These are phyloP conservation scores for Toxostoma redivivum DNA, from an alignment of 2,113 vertebrate species.

Conservation along the genomic window DNA sequence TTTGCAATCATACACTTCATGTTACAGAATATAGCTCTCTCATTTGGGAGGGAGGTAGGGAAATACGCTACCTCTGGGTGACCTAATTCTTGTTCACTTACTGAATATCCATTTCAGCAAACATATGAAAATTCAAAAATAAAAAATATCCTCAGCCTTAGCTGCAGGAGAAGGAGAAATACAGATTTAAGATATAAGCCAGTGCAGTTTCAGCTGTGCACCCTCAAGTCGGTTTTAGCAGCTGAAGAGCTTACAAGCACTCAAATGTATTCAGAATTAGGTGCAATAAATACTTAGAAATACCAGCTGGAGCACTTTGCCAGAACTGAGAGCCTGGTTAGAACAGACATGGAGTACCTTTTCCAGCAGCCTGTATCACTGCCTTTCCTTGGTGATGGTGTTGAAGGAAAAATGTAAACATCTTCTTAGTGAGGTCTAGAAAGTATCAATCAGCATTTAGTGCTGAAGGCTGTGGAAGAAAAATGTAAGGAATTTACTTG, in stretches of 20 bases:
- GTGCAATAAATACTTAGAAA: neutral
- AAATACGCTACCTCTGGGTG: neutral
- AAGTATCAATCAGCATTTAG: neutral
- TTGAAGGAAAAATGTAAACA: neutral
- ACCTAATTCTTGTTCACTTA: neutral
- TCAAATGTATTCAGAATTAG: neutral
- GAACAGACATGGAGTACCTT: neutral
- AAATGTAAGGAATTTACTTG: constrained; percentile 7
- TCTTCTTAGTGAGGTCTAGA: neutral
- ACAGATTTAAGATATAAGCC: neutral
- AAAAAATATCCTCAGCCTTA: neutral
- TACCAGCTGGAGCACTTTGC: neutral
- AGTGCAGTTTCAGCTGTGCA: neutral
- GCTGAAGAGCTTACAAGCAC: neutral
- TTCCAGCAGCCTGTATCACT: neutral
- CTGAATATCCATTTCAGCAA: neutral
- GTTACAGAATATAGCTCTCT: neutral
- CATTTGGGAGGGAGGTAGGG: neutral
- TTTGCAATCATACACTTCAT: neutral
- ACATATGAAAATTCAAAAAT: neutral
- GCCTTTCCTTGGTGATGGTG: neutral
- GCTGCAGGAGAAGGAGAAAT: neutral
- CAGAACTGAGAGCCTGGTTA: neutral
- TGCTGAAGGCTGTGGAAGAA: neutral
- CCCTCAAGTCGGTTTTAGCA: neutral